Base-by-base conservation (phyloP, 2,888 invertebrate species). In the Drosophila nr. perissopoda region DNA sequence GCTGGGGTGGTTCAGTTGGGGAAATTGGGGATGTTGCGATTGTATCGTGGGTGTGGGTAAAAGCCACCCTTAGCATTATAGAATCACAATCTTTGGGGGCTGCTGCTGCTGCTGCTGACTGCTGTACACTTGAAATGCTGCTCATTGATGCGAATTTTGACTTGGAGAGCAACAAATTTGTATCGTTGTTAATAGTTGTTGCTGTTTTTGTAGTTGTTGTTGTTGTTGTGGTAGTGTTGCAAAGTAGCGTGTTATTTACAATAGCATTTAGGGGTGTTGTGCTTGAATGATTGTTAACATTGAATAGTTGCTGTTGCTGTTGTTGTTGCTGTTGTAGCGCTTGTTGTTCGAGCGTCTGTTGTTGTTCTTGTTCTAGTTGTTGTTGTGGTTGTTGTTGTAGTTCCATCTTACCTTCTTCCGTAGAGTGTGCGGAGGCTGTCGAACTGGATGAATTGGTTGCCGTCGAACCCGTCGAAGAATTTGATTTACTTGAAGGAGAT, bases 401-500 rank as follows among this genome's bases (percentile, higher is more conserved):
- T 83, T 60, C 53, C 42, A 38, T 64, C 91, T 91, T 91, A 91
- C 91, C 91, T 91, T 91, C 92, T 84, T 91, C 92, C 68, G 84
- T 85, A 10, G 88, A 87, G 51, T 79, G 71, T 4, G 80, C 80
- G 7, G 89, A 88, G 16, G 83, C 78, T 76, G 89, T 76, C 18
- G 90, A 77, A 64, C 89, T 78, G 21, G 91, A 83, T 38, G 91
- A 89, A 58, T 75, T 90, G 49, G 87, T 87, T 21, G 90, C 87
- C 27, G 91, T 90, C 29, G 91, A 89, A 64, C 91, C 90, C 36
- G 92, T 90, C 45, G 91, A 91, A 53, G 92, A 92, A 53, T 91
- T 91, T 4, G 92, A 92, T 76, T 92, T 93, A 21, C 88, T 82
- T 51, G 91, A 91, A 3, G 92, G 92, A 56, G 92, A 91, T 56